Percentiles rank a stretch among this genome's conserved stretches.
Conservation (phyloP, 2,888 invertebrate genomes). For the Orthosia gracilis region DNA sequence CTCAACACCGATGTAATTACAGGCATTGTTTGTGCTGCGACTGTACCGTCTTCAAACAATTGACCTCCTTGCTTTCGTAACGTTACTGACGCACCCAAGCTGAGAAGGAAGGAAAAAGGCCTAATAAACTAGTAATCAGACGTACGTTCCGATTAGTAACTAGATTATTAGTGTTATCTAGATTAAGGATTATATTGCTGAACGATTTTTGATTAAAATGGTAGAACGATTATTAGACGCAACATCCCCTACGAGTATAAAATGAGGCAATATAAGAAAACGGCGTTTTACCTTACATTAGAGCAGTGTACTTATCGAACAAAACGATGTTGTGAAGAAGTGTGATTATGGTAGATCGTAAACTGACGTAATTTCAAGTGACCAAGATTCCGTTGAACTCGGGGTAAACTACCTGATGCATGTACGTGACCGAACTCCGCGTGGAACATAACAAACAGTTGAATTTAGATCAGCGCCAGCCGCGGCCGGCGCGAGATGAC, state of each 20-base stretch:
- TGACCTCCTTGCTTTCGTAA: constrained; percentile 58
- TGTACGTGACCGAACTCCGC: constrained; percentile 52
- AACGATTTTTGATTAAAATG: constrained; percentile 18
- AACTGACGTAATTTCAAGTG: neutral
- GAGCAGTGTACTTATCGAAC: neutral
- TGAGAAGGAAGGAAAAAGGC: constrained; percentile 27
- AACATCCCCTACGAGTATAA: constrained; percentile 29
- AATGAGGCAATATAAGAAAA: neutral
- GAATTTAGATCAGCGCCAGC: constrained; percentile 56
- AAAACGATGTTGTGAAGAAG: neutral
- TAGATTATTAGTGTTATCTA: constrained; percentile 30
- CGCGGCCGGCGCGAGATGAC: constrained; percentile 57
- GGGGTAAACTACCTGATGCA: constrained; percentile 14
- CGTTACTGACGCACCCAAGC: constrained; percentile 20
- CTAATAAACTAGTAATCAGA: constrained; percentile 34
- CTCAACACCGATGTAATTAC: constrained; percentile 62
- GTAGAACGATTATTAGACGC: constrained; percentile 17
- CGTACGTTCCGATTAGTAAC: constrained; percentile 23
- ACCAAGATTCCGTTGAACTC: constrained; percentile 31
- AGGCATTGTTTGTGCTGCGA: constrained; percentile 59
- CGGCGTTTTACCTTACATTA: neutral
- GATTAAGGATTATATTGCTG: constrained; percentile 30
- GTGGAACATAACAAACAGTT: constrained; percentile 36
- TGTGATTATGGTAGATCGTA: neutral
- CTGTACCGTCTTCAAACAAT: constrained; percentile 47